Base-by-base conservation (phyloP, 2,888 invertebrate genomes). In the Ophioninae sp. region DNA sequence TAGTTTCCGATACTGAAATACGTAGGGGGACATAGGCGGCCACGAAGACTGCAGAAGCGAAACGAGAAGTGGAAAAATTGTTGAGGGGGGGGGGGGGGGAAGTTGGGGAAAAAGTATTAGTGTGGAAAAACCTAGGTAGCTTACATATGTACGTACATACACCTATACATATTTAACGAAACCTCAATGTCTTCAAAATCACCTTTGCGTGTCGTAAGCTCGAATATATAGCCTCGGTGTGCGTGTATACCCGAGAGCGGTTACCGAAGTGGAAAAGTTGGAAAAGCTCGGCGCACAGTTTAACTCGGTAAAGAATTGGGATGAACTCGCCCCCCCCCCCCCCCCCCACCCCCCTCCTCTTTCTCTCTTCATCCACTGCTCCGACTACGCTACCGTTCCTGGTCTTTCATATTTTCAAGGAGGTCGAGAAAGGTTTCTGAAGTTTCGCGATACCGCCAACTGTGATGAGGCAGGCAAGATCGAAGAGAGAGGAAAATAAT, bases 181-280 rank as follows among this genome's bases (percentile, higher is more conserved):
- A 17, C 51, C 13, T 51, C 51, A 51, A 51, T 51, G 51, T 51
- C 51, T 51, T 51, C 51, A 51, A 51, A 51, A 51, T 51, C 17
- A 17, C 17, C 51, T 51, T 51, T 13, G 17, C 51, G 17, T 51
- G 51, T 17, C 17, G 51, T 51, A 51, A 51, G 51, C 17, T 13
- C 13, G 13, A 13, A 51, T 51, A 51, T 51, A 51, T 51, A 51
- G 51, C 51, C 17, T 51, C 61, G 10, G 64, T 61, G 65, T 65
- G 68, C 69, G 69, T 30, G 64, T 67, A 58, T 17, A 58, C 30
- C 44, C 23, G 10, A 69, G 61, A 75, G 79, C 75, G 82, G 84
- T 82, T 88, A 87, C 79, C 83, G 84, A 81, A 86, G 86, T 88
- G 86, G 88, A 88, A 90, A 89, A 89, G 87, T 90, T 89, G 85